These are phyloP conservation scores for Argentina silus DNA, from an alignment of 2,797 vertebrate genomes.

Conservation along the genomic window DNA sequence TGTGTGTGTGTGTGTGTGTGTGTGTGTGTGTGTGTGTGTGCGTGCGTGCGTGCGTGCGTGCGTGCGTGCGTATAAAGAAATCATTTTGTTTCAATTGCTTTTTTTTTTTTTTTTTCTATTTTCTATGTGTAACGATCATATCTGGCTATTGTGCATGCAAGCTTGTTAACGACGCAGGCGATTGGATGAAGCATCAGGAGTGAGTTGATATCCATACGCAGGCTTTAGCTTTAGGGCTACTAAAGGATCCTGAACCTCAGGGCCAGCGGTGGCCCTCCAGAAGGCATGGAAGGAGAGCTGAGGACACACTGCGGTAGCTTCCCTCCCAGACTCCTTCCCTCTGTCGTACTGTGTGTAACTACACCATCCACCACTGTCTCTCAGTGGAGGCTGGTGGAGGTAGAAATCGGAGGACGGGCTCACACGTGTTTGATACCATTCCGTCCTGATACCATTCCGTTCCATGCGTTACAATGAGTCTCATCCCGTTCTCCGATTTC, in stretches of 20 bases:
- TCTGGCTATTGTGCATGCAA: neutral
- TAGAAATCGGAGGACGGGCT: no score
- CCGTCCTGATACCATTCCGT: no score
- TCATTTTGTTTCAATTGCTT: neutral
- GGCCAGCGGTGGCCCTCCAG: neutral
- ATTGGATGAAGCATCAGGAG: neutral
- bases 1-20: no score
- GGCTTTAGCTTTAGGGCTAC: no score
- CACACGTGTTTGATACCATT: no score
- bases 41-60: neutral
- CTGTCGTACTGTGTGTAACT: neutral
- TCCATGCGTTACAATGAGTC: no score
- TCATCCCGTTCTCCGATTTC: no score
- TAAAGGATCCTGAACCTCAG: neutral
- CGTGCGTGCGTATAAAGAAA: neutral
- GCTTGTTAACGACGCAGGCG: neutral
- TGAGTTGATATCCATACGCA: neutral
- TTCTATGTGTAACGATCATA: neutral
- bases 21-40: no score
- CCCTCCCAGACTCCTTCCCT: neutral
- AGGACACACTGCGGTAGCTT: slow-evolving; percentile 3
- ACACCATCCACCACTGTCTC: neutral
- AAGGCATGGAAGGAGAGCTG: neutral
- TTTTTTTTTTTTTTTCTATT: no score
- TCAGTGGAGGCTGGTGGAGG: neutral